Conservation (phyloP, 2,113 vertebrate genomes). For the Passer montanus region DNA sequence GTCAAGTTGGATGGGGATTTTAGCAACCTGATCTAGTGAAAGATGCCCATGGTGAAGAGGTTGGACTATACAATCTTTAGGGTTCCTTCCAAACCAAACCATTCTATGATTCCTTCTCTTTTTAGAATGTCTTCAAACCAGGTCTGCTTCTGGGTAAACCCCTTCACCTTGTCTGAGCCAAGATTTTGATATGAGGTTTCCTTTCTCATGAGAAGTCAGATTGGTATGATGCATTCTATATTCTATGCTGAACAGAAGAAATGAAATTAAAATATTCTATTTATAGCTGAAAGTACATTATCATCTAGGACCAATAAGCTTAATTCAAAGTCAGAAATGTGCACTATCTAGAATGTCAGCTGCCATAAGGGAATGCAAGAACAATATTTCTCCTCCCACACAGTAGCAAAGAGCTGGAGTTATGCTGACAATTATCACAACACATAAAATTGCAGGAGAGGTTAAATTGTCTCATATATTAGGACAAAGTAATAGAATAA, state of each 20-base stretch:
- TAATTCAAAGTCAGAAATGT: neutral
- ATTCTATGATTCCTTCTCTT: neutral
- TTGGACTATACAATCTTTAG: neutral
- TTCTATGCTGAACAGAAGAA: neutral
- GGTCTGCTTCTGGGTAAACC: neutral
- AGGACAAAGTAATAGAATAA: neutral
- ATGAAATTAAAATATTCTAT: neutral
- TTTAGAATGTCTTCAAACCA: neutral
- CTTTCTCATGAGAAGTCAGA: neutral
- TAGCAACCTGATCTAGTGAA: neutral
- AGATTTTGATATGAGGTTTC: neutral
- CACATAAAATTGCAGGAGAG: neutral
- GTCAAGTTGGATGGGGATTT: neutral
- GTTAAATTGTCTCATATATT: neutral
- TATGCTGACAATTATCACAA: neutral
- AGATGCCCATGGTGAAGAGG: neutral
- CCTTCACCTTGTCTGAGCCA: neutral
- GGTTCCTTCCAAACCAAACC: neutral
- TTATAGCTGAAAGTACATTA: neutral
- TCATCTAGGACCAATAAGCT: neutral
- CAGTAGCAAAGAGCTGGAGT: neutral
- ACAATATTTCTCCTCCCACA: neutral
- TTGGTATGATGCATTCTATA: neutral
- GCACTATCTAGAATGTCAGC: neutral
- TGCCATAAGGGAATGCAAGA: neutral